Evolutionary conservation across 2,797 vertebrate genomes (phyloP).

Genomic region (Mycteria americana): DNA sequence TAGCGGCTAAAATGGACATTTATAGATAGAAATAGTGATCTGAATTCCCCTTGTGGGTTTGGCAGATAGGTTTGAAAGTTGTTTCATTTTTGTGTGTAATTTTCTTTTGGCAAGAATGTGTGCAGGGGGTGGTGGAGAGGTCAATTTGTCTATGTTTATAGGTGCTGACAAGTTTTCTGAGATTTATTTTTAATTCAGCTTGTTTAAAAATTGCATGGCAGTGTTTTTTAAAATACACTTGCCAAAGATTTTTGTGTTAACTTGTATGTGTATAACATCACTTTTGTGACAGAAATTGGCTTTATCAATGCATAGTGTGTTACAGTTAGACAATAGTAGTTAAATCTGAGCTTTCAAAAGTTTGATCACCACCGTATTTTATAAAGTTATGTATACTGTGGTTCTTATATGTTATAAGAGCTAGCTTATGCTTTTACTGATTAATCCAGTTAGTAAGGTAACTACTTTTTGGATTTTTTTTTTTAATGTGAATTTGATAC

Average conservation of each 20-base stretch:
- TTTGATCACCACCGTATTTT: background rate
- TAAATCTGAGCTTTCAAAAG: background rate
- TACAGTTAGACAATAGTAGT: background rate
- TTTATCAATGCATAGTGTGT: background rate
- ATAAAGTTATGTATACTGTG: background rate
- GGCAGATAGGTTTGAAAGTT: conserved; percentile 15
- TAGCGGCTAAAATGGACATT: conserved; percentile 16
- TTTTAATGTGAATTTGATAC: background rate
- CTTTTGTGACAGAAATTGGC: background rate
- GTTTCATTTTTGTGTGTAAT: conserved; percentile 20
- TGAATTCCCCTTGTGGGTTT: conserved; percentile 47
- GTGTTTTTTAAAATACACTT: background rate
- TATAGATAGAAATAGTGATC: conserved; percentile 37
- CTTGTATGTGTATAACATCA: background rate
- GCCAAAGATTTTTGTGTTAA: background rate
- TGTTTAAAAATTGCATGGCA: background rate
- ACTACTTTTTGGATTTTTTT: background rate
- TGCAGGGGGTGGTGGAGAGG: background rate
- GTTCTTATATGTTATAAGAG: background rate
- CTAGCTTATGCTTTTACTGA: background rate
- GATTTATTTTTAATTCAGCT: conserved; percentile 20
- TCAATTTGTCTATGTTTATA: conserved; percentile 48
- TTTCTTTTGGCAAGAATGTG: conserved; percentile 45
- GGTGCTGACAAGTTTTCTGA: conserved; percentile 28
- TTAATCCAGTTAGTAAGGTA: background rate